Percentiles rank a stretch among this genome's conserved stretches.
These are phyloP conservation scores for Mamestra configurata DNA, from an alignment of 1,140 invertebrate species.

Conservation along the genomic window DNA sequence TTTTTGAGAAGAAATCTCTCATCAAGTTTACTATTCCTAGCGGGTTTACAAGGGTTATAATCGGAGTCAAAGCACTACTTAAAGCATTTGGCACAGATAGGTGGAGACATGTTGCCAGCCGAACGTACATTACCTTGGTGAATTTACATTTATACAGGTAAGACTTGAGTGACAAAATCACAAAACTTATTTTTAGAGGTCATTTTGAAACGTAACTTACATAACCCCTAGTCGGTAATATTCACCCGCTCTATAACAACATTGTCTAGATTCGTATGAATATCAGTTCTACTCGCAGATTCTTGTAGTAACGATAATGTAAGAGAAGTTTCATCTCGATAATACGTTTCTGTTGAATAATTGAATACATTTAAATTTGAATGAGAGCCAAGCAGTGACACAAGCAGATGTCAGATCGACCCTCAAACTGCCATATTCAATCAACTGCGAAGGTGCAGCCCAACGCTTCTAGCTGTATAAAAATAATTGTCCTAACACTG, in stretches of 20 bases:
- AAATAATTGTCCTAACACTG: slow-evolving; percentile 48
- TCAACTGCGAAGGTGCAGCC: slow-evolving; percentile 77
- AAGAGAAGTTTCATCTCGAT: slow-evolving; percentile 23
- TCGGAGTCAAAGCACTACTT: not conserved
- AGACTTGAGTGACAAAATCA: not conserved
- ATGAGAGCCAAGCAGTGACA: slow-evolving; percentile 72
- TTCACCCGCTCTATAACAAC: slow-evolving; percentile 7
- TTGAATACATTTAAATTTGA: slow-evolving; percentile 76
- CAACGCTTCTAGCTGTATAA: slow-evolving; percentile 47
- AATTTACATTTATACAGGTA: not conserved
- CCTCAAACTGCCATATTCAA: slow-evolving; percentile 75
- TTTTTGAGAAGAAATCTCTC: not conserved
- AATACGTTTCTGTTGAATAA: slow-evolving; percentile 45
- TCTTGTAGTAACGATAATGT: slow-evolving; percentile 16
- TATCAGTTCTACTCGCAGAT: slow-evolving; percentile 3
- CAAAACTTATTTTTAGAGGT: not conserved
- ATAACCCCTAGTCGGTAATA: not conserved
- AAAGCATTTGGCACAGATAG: not conserved
- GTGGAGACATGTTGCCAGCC: not conserved
- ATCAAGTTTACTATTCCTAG: not conserved
- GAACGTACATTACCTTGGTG: not conserved
- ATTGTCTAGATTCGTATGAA: slow-evolving; percentile 21
- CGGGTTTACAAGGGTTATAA: not conserved
- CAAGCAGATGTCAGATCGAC: slow-evolving; percentile 70
- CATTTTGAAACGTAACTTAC: not conserved